Percentiles rank a stretch among this genome's conserved stretches.
Evolutionary conservation across 2,888 invertebrate genomes (phyloP).

Genomic region (Trilocha varians): DNA sequence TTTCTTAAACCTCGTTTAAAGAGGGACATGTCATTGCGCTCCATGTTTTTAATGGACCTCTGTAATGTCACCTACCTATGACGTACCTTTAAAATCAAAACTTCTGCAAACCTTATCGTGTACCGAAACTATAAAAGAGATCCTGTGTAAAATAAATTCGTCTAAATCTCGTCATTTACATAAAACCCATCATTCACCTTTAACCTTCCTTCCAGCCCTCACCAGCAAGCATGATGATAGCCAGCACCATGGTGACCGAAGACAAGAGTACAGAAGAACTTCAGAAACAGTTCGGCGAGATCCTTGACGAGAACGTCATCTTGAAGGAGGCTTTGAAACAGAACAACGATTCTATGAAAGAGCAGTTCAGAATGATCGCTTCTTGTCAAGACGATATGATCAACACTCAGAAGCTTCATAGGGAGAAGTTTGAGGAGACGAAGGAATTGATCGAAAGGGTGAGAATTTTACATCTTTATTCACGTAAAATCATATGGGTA

Average conservation of each 20-base stretch:
- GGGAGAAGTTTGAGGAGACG: conserved; percentile 78
- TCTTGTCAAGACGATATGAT: conserved; percentile 78
- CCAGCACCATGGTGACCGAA: conserved; percentile 55
- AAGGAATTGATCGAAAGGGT: conserved; percentile 73
- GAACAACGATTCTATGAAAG: conserved; percentile 79
- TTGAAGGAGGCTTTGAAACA: conserved; percentile 76
- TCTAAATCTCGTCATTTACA: too few species aligned
- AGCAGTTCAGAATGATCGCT: conserved; percentile 75
- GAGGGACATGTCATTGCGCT: too few species aligned
- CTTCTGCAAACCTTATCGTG: too few species aligned
- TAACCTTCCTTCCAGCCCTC: conserved; percentile 41
- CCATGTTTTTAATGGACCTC: too few species aligned
- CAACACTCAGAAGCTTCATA: conserved; percentile 74
- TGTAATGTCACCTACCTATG: too few species aligned
- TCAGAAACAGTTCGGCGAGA: conserved; percentile 63
- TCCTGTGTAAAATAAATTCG: too few species aligned
- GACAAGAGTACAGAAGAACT: conserved; percentile 57
- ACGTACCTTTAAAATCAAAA: too few species aligned
- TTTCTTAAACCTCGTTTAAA: too few species aligned
- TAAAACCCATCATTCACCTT: too few species aligned
- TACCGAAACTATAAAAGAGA: too few species aligned
- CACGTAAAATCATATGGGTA: too few species aligned
- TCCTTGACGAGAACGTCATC: conserved; percentile 71
- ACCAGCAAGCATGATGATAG: conserved; percentile 57
- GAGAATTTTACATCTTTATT: too few species aligned